A percentile compares a stretch with the other conserved stretches of the same genome.
Conservation (phyloP, 2,888 invertebrate genomes). For the Leucophenga maculata region DNA sequence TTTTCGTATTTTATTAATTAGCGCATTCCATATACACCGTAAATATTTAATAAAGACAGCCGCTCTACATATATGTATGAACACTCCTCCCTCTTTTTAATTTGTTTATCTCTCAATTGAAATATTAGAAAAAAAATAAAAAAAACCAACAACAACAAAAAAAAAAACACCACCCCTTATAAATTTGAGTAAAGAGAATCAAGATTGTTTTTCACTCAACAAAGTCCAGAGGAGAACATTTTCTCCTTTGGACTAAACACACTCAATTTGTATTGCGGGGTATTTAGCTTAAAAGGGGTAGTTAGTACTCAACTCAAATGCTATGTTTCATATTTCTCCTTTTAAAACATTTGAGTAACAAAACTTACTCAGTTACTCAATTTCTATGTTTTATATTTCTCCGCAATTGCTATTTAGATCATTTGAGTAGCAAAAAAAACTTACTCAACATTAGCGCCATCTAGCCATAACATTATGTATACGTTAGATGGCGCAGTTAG, state of each 20-base stretch:
- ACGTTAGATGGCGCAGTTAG: no score
- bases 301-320: slow-evolving; percentile 37
- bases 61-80: background rate
- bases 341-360: no score
- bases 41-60: background rate
- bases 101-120: background rate
- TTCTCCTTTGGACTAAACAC: no score
- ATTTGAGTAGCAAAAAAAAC: no score
- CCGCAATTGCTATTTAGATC: no score
- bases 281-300: slow-evolving; percentile 33
- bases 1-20: slow-evolving; percentile 50
- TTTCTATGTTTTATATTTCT: no score
- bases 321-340: background rate
- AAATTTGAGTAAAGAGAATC: slow-evolving; percentile 6
- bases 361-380: no score
- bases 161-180: background rate
- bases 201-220: no score
- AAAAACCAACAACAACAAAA: background rate
- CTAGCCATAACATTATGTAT: no score
- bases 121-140: no score
- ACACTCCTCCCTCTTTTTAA: slow-evolving; percentile 13
- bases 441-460: no score
- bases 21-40: slow-evolving; percentile 34
- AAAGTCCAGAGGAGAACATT: no score
- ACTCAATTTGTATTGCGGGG: slow-evolving; percentile 34